Evolutionary conservation across 2,113 vertebrate genomes (phyloP).

Genomic region (Carassius carassius): DNA sequence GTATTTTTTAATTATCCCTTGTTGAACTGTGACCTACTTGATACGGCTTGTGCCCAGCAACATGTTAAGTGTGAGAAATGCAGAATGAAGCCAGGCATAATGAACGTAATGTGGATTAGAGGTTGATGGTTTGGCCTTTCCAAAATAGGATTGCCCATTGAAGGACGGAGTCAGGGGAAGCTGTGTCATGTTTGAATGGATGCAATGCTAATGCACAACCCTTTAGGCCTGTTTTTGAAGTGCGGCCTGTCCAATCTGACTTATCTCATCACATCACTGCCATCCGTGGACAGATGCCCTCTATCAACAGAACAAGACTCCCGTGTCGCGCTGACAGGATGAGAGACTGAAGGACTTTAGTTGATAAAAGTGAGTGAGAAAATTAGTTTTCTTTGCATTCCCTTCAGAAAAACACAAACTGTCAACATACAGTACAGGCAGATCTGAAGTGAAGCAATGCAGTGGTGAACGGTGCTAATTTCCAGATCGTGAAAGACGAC

Average conservation of each 20-base stretch:
- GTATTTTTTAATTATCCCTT: neutral
- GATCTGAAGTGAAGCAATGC: constrained; percentile 22
- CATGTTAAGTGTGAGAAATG: constrained; percentile 44
- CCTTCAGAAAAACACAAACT: neutral
- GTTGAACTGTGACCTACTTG: constrained; percentile 12
- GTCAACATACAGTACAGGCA: neutral
- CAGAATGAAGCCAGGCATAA: constrained; percentile 49
- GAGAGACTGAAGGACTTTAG: constrained; percentile 48
- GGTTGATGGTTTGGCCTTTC: constrained; percentile 54
- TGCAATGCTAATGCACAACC: constrained; percentile 65
- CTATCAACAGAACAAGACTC: constrained; percentile 63
- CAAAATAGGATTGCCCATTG: constrained; percentile 44
- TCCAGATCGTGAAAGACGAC: constrained; percentile 1
- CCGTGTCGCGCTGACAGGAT: constrained; percentile 61
- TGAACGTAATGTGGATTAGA: constrained; percentile 57
- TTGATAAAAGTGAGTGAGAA: constrained; percentile 7
- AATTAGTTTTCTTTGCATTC: neutral
- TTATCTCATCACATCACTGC: constrained; percentile 61
- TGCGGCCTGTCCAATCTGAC: constrained; percentile 64
- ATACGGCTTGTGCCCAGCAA: constrained; percentile 2
- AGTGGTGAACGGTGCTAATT: neutral
- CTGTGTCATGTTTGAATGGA: constrained; percentile 64
- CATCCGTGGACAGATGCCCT: constrained; percentile 62
- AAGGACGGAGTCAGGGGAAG: constrained; percentile 58
- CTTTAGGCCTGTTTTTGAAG: constrained; percentile 54